Conservation (phyloP, 2,888 invertebrate species). For the Globia sparganii region DNA sequence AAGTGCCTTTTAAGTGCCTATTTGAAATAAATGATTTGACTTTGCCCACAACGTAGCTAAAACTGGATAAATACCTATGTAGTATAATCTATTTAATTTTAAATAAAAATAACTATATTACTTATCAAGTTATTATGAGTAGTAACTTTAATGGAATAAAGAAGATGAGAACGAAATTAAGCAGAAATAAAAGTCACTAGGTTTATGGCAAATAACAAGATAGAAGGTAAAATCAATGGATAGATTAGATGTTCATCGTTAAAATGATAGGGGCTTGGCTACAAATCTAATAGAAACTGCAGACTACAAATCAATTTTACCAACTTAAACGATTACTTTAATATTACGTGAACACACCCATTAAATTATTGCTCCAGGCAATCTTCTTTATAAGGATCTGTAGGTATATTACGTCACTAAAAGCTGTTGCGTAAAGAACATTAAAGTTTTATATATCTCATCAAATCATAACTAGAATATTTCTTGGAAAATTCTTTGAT, state of each 20-base stretch:
- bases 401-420: constrained; percentile 33
- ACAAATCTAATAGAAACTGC: not conserved
- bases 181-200: not conserved
- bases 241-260: not conserved
- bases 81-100: not conserved
- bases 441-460: constrained; percentile 25
- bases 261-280: not conserved
- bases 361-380: constrained; percentile 29
- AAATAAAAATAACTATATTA: not conserved
- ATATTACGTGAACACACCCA: constrained; percentile 26
- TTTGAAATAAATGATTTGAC: no score
- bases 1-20: no score
- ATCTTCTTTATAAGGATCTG: constrained; percentile 42
- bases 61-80: not conserved
- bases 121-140: not conserved
- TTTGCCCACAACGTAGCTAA: not conserved
- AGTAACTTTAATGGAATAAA: not conserved
- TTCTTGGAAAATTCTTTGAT: constrained; percentile 15
- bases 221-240: not conserved
- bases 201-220: not conserved
- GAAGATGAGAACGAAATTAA: not conserved
- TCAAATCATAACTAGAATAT: constrained; percentile 12
- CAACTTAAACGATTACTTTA: constrained; percentile 12
- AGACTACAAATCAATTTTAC: constrained; percentile 24
- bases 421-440: constrained; percentile 20